A percentile compares a stretch with the other conserved stretches of the same genome.
These are phyloP conservation scores for Ruditapes philippinarum DNA, from an alignment of 1,140 invertebrate genomes.

Conservation along the genomic window DNA sequence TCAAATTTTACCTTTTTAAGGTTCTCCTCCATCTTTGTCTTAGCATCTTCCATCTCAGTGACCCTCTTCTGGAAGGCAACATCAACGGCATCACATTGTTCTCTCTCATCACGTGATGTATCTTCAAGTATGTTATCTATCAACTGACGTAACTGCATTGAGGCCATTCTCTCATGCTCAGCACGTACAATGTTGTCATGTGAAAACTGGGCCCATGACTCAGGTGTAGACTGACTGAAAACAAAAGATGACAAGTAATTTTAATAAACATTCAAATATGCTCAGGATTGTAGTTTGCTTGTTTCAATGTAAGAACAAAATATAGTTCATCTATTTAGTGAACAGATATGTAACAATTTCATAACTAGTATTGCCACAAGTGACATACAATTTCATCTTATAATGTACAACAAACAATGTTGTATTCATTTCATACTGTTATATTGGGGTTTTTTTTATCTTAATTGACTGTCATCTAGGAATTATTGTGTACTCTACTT, in stretches of 20 bases:
- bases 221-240: conserved; percentile 86
- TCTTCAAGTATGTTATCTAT: conserved; percentile 86
- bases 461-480: too few relatives aligned
- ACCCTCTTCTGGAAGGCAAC: conserved; percentile 84
- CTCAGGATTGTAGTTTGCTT: too few relatives aligned
- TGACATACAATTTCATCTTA: too few relatives aligned
- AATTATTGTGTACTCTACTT: too few relatives aligned
- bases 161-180: conserved; percentile 87
- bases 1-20: conserved; percentile 86
- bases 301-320: too few relatives aligned
- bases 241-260: not conserved
- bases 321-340: too few relatives aligned
- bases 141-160: conserved; percentile 85
- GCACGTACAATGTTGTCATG: conserved; percentile 87
- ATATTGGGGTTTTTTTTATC: too few relatives aligned
- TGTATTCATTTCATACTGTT: too few relatives aligned
- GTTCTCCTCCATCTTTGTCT: conserved; percentile 86
- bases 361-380: too few relatives aligned
- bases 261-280: too few relatives aligned
- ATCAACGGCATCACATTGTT: conserved; percentile 86
- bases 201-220: conserved; percentile 87
- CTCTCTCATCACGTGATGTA: conserved; percentile 86
- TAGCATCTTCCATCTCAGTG: conserved; percentile 86
- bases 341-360: too few relatives aligned
- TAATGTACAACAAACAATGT: too few relatives aligned